These are phyloP conservation scores for Drosophila meridiana DNA, from an alignment of 2,888 invertebrate genomes.

Conservation along the genomic window DNA sequence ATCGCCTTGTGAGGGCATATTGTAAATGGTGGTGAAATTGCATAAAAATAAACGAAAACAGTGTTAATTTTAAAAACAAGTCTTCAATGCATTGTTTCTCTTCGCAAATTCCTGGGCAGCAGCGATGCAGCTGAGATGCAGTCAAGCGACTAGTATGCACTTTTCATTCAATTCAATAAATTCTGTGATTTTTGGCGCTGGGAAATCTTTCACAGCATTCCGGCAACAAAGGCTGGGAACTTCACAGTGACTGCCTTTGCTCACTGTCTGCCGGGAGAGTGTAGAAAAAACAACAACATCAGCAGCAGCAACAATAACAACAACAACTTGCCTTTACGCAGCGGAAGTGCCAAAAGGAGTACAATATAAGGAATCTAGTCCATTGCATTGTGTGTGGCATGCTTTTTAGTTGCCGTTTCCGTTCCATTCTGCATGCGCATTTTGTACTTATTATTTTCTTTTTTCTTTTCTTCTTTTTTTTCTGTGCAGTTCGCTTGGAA, in stretches of 20 bases:
- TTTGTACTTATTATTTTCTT: conserved; percentile 49
- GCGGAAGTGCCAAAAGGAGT: conserved; percentile 55
- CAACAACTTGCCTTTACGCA: conserved; percentile 57
- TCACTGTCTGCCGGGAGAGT: conserved; percentile 61
- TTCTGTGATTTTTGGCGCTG: conserved; percentile 59
- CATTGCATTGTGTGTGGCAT: conserved; percentile 56
- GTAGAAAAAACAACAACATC: conserved; percentile 57
- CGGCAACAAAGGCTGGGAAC: conserved; percentile 45
- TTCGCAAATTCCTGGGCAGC: neutral
- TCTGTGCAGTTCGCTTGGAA: conserved; percentile 30
- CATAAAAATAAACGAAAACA: conserved; percentile 49
- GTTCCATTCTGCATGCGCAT: conserved; percentile 63
- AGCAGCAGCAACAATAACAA: conserved; percentile 45
- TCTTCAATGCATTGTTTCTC: neutral
- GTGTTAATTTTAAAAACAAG: conserved; percentile 67
- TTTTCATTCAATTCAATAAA: conserved; percentile 49
- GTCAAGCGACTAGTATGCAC: conserved; percentile 18
- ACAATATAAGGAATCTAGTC: conserved; percentile 54
- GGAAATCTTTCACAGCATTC: conserved; percentile 51
- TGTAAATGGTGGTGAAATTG: conserved; percentile 74
- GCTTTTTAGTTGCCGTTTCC: conserved; percentile 50
- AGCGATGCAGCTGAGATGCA: neutral
- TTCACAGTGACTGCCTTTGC: conserved; percentile 28
- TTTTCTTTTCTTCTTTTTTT: conserved; percentile 14
- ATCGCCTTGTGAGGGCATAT: conserved; percentile 64